Base-by-base conservation (phyloP, 2,113 vertebrate genomes). In the Brachypodius melanocephalos region DNA sequence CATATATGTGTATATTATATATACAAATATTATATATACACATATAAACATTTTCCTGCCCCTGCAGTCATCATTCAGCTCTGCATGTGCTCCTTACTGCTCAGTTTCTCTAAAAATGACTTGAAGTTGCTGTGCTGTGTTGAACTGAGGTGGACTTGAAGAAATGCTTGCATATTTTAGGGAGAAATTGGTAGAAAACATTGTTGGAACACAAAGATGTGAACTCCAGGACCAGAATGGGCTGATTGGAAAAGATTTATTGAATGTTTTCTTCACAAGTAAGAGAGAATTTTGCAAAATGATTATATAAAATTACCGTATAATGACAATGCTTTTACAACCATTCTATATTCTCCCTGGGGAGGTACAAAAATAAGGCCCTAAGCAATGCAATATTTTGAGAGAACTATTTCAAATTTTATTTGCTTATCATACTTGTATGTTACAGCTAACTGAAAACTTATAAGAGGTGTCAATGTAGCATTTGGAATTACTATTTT, bases 271-370 rank as follows among this genome's bases (percentile, higher is more conserved):
- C 24, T 58, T 54, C 57, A 72, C 42, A 66, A 67, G 4, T 43
- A 76, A 54, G n/a, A 77, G 38, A 52, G 5, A 49, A 12, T 22
- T 88, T 80, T 88, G 8, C 7, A 77, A 77, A 94, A 68, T 28
- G 5, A 3, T 63, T 7, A 31, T 54, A 62, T 58, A 25, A 66
- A 19, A 10, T 66, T 71, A 67, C 22, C 38, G 55, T 59, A 40
- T 54, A 49, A 24, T 8, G 12, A 5, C 36, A 76, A 28, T 63
- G 31, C 3, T 87, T 76, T 80, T 72, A 36, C 10, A 76, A 8
- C 2, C 15, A 8, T 17, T 54, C 21, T 45, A 0, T 5, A 0
- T 29, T 67, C 24, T 62, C 29, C 10, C 49, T 76, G 25, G 18
- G 5, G 9, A 80, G 5, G 11, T 29, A 59, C 15, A 84, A 80